Base-by-base conservation (phyloP, 2,888 invertebrate species). In the Podabrus alpinus region DNA sequence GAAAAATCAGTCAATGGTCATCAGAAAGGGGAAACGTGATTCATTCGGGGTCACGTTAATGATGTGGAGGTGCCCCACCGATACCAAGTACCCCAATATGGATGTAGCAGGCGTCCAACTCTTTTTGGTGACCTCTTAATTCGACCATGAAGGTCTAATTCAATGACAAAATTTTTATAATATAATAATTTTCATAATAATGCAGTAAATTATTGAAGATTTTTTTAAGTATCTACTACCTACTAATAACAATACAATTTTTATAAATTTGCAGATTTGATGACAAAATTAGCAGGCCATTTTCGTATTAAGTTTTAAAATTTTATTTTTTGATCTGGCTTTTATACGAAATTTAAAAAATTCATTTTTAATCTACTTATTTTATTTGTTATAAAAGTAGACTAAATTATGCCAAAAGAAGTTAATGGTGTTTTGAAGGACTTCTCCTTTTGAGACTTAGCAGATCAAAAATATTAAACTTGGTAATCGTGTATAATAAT, bases 31-130 rank as follows among this genome's bases (percentile, higher is more conserved):
- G 68, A 16, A n/a, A 69, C 10, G 62, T 76, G 76, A 76, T 21
- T 76, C 76, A 76, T 73, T 76, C 67, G 72, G 71, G 76, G 76
- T 73, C 73, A 71, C 24, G 60, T 59, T 62, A 45, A 45, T 24
- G 64, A 21, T 67, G 76, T 66, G 73, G 76, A 76, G 73, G 76
- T 76, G 73, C 68, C 71, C 69, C 68, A 72, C 68, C 72, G 72
- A 21, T 68, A 59, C 66, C 15, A 9, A 68, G 60, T 29, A 59
- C 19, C 76, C 71, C 73, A 70, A 76, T 76, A 76, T 76, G 76
- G 76, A 66, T 59, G 62, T 72, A 45, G 66, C 17, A 68, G 67
- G 69, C 61, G 69, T 72, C 64, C 25, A 73, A 70, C 59, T 59
- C 62, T 67, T 64, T 71, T 68, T 73, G 69, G 64, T 71, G 69